Conservation (phyloP, 2,888 invertebrate genomes). For the Anticlea derivata region DNA sequence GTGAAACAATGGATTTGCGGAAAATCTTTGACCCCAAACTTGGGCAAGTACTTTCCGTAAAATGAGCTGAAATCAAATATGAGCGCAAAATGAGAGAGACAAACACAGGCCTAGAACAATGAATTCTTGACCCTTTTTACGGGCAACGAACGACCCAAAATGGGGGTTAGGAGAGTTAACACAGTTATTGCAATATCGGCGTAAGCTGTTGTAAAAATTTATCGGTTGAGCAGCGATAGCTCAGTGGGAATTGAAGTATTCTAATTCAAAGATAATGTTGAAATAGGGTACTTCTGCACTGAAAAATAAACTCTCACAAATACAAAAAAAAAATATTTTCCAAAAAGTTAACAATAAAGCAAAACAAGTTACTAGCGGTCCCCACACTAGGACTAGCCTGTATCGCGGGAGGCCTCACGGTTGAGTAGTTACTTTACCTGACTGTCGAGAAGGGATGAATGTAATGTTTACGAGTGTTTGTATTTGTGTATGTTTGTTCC, state of each 20-base stretch:
- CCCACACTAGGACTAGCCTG: no score
- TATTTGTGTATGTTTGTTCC: no score
- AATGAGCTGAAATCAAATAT: constrained; percentile 72
- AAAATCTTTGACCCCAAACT: constrained; percentile 59
- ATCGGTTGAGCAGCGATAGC: constrained; percentile 3
- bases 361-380: no score
- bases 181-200: constrained; percentile 12
- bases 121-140: constrained; percentile 58
- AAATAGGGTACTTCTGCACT: no score
- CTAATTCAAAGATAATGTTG: neutral
- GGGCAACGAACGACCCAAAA: constrained; percentile 14
- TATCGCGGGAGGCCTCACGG: no score
- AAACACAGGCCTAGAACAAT: constrained; percentile 70
- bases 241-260: neutral
- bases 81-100: constrained; percentile 70
- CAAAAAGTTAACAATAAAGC: no score
- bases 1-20: constrained; percentile 48
- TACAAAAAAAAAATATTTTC: no score
- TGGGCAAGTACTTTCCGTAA: constrained; percentile 43
- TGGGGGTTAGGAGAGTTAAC: constrained; percentile 6
- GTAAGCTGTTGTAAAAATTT: constrained; percentile 5
- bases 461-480: no score
- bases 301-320: no score
- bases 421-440: no score
- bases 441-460: no score